These are phyloP conservation scores for Leptopterna dolabrata DNA, from an alignment of 2,888 invertebrate genomes.

Conservation along the genomic window DNA sequence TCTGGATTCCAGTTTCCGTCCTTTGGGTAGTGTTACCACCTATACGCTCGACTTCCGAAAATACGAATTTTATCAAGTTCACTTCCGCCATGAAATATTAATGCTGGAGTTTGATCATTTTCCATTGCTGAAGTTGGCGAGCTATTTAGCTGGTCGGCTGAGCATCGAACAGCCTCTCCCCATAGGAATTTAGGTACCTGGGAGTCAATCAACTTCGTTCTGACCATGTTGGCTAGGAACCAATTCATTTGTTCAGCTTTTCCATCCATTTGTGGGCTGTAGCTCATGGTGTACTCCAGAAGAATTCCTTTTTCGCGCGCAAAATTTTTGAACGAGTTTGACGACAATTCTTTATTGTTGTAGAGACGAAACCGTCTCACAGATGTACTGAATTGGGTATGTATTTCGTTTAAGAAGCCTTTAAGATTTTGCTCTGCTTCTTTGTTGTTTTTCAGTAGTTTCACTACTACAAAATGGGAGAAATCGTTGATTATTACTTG, in stretches of 20 bases:
- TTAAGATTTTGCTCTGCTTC: too few relatives aligned
- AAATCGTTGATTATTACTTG: constrained; percentile 62
- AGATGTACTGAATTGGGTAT: too few relatives aligned
- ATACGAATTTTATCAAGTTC: constrained; percentile 53
- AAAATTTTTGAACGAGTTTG: not conserved
- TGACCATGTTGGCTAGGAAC: not conserved
- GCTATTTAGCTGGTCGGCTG: too few relatives aligned
- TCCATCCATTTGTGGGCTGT: constrained; percentile 9
- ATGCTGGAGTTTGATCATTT: constrained; percentile 49
- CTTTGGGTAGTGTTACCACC: too few relatives aligned
- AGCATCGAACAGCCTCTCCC: too few relatives aligned
- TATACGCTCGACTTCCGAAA: constrained; percentile 16
- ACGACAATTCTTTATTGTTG: not conserved
- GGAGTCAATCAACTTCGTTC: not conserved
- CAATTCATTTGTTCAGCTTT: not conserved
- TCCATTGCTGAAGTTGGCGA: constrained; percentile 54
- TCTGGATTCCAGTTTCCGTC: constrained; percentile 20
- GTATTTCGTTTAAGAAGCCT: too few relatives aligned
- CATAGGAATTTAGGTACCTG: not conserved
- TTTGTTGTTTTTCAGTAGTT: too few relatives aligned
- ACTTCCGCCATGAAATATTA: constrained; percentile 53
- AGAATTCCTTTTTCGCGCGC: not conserved
- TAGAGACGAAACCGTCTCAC: constrained; percentile 59
- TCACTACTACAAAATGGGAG: too few relatives aligned
- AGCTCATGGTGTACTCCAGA: constrained; percentile 2